Evolutionary conservation across 2,888 invertebrate species (phyloP).

Genomic region (Conistra vaccinii): DNA sequence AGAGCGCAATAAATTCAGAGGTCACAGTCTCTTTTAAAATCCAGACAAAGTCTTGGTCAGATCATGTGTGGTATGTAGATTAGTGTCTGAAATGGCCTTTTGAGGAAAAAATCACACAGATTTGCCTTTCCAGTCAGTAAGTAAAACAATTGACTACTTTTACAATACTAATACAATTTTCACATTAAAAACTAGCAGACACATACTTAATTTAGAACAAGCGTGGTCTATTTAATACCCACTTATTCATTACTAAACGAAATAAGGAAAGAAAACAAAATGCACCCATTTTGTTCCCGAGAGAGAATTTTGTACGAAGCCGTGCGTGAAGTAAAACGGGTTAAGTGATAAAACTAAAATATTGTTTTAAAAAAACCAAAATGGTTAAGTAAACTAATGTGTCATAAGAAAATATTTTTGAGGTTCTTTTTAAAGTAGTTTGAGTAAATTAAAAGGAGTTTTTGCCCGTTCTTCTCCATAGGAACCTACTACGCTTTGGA

Average conservation of each 20-base stretch:
- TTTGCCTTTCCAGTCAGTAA: not conserved
- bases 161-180: not conserved
- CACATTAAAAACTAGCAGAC: constrained; percentile 9
- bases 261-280: constrained; percentile 67
- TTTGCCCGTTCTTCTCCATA: not conserved
- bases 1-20: too few relatives aligned
- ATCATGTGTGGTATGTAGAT: too few relatives aligned
- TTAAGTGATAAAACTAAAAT: constrained; percentile 14
- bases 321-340: constrained; percentile 12
- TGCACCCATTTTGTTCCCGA: constrained; percentile 67
- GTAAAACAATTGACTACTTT: not conserved
- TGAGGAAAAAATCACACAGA: too few relatives aligned
- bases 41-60: too few relatives aligned
- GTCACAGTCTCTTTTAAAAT: too few relatives aligned
- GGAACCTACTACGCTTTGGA: not conserved
- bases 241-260: constrained; percentile 67
- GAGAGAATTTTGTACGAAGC: constrained; percentile 61
- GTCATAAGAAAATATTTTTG: not conserved
- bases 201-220: constrained; percentile 47
- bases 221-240: constrained; percentile 64
- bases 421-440: not conserved
- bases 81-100: too few relatives aligned
- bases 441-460: not conserved
- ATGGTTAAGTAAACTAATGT: not conserved
- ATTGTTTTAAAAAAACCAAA: not conserved